phyloP scores from a whole-genome alignment of 2,797 vertebrate species.

The Acipenser transmontanus region DNA sequence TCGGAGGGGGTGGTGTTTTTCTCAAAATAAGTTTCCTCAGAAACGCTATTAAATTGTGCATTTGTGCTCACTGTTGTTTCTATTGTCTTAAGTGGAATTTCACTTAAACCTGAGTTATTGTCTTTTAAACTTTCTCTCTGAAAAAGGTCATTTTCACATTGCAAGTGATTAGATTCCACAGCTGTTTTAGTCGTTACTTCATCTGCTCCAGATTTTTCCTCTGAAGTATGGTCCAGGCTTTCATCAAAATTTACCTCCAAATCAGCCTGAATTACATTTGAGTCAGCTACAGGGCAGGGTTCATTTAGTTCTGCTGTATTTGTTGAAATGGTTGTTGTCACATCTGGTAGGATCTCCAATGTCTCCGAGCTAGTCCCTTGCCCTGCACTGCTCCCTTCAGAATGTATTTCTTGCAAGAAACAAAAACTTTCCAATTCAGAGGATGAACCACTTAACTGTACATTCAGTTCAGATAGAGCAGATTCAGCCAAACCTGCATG shows the following conservation, averaged over 20 bases:
- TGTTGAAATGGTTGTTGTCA: conserved; percentile 10
- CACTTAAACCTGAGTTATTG: conserved; percentile 8
- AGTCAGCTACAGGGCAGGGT: conserved; percentile 11
- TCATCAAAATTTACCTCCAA: conserved; percentile 13
- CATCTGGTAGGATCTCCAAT: conserved; percentile 15
- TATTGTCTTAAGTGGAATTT: conserved; percentile 14
- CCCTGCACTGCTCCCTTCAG: conserved; percentile 12
- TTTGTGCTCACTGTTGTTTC: conserved; percentile 16
- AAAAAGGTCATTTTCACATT: conserved; percentile 9
- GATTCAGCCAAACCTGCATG: conserved; percentile 19
- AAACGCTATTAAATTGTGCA: conserved; percentile 10
- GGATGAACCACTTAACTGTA: conserved; percentile 15
- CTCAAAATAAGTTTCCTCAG: conserved; percentile 9
- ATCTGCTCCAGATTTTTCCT: conserved; percentile 17
- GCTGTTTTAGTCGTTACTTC: conserved; percentile 8
- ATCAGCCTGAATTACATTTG: conserved; percentile 15
- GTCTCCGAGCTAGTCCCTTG: conserved; percentile 19
- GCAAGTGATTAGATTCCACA: conserved; percentile 8
- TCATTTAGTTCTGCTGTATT: conserved; percentile 1
- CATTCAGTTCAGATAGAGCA: conserved; percentile 14
- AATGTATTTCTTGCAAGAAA: conserved; percentile 22
- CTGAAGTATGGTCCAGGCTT: conserved; percentile 12
- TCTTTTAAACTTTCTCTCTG: conserved; percentile 14
- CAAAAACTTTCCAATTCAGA: conserved; percentile 15
- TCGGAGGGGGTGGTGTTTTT: conserved; percentile 13